Evolutionary conservation across 2,113 vertebrate genomes (phyloP), one percentile per base, ranked within the genome.

Genomic region (Sinosuthora webbiana): DNA sequence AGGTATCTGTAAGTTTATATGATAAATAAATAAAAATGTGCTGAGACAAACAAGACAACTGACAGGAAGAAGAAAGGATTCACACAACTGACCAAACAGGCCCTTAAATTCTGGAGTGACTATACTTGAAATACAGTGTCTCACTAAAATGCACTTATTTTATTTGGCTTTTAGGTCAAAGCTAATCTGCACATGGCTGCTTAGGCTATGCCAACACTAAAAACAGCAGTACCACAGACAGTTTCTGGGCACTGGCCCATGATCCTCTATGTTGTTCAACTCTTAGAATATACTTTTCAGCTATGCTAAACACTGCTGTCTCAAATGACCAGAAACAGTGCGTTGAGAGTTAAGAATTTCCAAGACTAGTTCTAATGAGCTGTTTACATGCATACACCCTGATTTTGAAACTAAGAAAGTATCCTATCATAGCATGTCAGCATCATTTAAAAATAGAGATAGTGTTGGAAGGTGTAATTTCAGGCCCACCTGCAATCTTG

Each of bases 381-480:
- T 44, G 4, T 62, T 83, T 52, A 4, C 8, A 30, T 60, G 21
- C 9, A 3, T 6, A 39, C 31, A 71, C 2, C 3, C 10, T 31
- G 9, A 35, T 47, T 80, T 30, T 47, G 4, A 47, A 18, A 33
- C 9, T 50, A 62, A 52, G n/a, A 60, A 80, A n/a, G 4, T 47
- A 35, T 13, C 9, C 3, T 56, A 1, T 65, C 33, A 56, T 5
- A 60, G 35, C 50, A 79, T 41, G 3, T 2, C 0, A 0, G 31
- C 42, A 50, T 71, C 0, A 60, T 56, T 53, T 90, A 17, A 64
- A 92, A 77, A 56, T 8, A 42, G 1, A 9, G 2, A 35, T 63
- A 33, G 3, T 42, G 6, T 31, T 65, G 11, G 45, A 53, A 74
- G 6, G 12, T 71, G 24, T 47, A 24, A 56, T 74, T 88, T 93